Evolutionary conservation across 2,888 invertebrate species (phyloP).

Genomic region (Oligia latruncula): DNA sequence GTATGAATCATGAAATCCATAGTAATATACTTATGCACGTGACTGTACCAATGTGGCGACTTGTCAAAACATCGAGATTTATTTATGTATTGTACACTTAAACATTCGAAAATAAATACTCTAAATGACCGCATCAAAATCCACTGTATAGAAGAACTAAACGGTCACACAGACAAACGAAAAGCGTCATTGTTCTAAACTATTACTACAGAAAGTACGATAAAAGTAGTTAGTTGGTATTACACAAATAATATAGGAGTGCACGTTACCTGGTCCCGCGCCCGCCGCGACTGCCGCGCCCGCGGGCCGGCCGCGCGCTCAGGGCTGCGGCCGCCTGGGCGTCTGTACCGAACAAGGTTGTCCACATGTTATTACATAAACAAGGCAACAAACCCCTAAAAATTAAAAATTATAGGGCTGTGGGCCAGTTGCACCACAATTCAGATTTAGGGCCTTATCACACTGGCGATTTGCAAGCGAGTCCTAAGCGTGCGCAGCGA

Average conservation of each 20-base stretch:
- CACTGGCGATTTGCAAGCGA: too few species aligned
- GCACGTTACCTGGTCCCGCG: conserved; percentile 51
- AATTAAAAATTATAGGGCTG: background rate
- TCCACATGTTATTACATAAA: background rate
- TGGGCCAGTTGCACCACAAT: background rate
- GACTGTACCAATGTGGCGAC: background rate
- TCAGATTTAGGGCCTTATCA: background rate
- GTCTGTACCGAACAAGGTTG: conserved; percentile 8
- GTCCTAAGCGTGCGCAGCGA: too few species aligned
- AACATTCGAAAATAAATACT: background rate
- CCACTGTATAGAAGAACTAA: background rate
- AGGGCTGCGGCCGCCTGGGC: conserved; percentile 45
- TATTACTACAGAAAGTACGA: background rate
- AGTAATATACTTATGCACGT: background rate
- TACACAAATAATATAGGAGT: background rate
- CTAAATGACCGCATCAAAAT: background rate
- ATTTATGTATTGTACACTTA: background rate
- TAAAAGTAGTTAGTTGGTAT: background rate
- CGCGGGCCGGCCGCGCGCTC: conserved; percentile 25
- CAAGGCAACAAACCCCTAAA: background rate
- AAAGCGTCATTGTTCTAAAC: background rate
- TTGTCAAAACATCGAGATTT: background rate
- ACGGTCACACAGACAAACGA: background rate
- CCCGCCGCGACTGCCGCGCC: conserved; percentile 44
- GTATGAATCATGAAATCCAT: background rate